Evolutionary conservation across 2,113 vertebrate species (phyloP).

Genomic region (Clarias macrocephalus): DNA sequence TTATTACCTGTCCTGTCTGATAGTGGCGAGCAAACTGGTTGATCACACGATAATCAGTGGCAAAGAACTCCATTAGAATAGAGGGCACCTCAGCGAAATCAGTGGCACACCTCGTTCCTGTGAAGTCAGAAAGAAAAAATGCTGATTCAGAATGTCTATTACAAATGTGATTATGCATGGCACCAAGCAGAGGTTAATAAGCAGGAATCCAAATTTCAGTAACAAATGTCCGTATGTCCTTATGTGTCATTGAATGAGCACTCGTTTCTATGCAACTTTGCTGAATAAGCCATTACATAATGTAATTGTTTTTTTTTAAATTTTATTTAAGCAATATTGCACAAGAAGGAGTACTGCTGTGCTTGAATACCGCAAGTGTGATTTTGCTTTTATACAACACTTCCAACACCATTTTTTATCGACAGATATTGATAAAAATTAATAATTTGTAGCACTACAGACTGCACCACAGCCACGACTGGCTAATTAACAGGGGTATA

Average conservation of each 20-base stretch:
- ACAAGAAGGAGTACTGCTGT: too few species aligned
- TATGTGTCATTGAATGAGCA: neutral
- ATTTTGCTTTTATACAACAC: too few species aligned
- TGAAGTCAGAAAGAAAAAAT: neutral
- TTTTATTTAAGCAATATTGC: too few species aligned
- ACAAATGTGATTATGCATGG: neutral
- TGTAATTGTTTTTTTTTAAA: neutral
- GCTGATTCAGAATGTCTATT: neutral
- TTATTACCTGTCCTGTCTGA: constrained; percentile 90
- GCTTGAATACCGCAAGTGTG: too few species aligned
- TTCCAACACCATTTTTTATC: too few species aligned
- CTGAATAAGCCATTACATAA: neutral
- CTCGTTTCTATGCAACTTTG: neutral
- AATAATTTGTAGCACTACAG: too few species aligned
- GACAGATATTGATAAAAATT: too few species aligned
- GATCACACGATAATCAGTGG: constrained; percentile 91
- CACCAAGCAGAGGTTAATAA: neutral
- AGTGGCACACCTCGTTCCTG: constrained; percentile 94
- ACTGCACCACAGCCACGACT: too few species aligned
- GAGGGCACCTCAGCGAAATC: constrained; percentile 98
- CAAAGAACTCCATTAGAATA: constrained; percentile 98
- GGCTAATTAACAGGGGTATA: too few species aligned
- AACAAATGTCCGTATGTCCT: neutral
- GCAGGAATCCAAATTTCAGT: neutral
- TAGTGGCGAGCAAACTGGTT: constrained; percentile 95